Evolutionary conservation across 2,113 vertebrate genomes (phyloP).

Genomic region (Dolichallabes microphthalmus): DNA sequence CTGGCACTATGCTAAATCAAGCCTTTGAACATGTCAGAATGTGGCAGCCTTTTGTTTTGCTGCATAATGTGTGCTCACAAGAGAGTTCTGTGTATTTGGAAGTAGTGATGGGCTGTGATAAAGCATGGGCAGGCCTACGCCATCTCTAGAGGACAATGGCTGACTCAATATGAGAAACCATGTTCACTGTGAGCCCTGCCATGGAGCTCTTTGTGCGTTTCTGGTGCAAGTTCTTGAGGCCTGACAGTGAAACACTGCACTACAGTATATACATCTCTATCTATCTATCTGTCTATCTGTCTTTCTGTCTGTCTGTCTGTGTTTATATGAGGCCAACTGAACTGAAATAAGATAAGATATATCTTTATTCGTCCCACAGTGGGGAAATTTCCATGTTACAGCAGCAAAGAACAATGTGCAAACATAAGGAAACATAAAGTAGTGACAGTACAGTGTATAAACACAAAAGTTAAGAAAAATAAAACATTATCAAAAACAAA

Average conservation of each 20-base stretch:
- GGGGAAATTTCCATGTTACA: no score
- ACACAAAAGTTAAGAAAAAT: no score
- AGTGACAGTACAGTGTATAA: no score
- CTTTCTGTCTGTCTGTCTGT: no score
- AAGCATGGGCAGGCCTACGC: slow-evolving; percentile 77
- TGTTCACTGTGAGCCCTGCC: slow-evolving; percentile 65
- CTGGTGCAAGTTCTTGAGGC: slow-evolving; percentile 53
- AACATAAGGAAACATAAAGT: no score
- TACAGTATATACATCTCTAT: not conserved
- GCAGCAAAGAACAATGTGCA: no score
- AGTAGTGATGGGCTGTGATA: slow-evolving; percentile 70
- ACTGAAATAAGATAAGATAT: no score
- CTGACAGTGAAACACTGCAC: slow-evolving; percentile 52
- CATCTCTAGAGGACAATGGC: slow-evolving; percentile 74
- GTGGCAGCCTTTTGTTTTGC: slow-evolving; percentile 74
- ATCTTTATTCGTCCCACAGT: no score
- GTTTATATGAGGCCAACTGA: no score
- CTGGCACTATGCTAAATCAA: slow-evolving; percentile 67
- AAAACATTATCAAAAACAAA: no score
- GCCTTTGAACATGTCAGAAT: slow-evolving; percentile 72
- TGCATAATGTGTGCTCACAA: slow-evolving; percentile 72
- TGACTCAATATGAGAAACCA: slow-evolving; percentile 68
- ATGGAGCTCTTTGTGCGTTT: slow-evolving; percentile 61
- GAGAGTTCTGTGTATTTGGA: slow-evolving; percentile 69
- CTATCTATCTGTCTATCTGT: no score